Evolutionary conservation across 2,113 vertebrate species (phyloP).

Genomic region (Aspidoscelis tigris): DNA sequence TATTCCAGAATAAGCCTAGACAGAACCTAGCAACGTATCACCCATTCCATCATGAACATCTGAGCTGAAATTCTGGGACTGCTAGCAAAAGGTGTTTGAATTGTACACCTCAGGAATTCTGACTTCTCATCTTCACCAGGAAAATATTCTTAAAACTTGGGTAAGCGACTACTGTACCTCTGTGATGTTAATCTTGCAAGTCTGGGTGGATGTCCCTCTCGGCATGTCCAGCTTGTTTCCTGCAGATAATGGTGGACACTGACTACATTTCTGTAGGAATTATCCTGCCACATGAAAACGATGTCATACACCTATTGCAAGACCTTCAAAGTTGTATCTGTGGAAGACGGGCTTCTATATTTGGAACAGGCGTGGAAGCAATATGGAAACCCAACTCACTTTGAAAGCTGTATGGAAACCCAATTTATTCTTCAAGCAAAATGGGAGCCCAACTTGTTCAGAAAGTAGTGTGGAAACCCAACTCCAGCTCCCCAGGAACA

Average conservation of each 20-base stretch:
- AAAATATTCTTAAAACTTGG: neutral
- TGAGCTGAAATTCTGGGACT: neutral
- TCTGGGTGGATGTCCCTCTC: neutral
- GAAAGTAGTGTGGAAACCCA: no score
- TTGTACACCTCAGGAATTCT: neutral
- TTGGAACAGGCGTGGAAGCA: neutral
- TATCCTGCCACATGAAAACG: neutral
- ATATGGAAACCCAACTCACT: neutral
- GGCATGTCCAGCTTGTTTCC: neutral
- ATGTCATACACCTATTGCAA: neutral
- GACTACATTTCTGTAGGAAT: neutral
- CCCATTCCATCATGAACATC: neutral
- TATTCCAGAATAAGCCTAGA: neutral
- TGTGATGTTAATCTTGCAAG: neutral
- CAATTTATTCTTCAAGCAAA: no score
- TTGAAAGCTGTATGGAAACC: no score
- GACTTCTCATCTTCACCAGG: neutral
- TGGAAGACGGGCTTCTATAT: neutral
- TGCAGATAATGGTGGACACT: neutral
- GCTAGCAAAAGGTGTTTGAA: neutral
- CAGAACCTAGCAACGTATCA: neutral
- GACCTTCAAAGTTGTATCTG: neutral
- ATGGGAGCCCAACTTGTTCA: no score
- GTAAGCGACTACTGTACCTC: neutral
- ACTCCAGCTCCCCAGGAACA: neutral